These are phyloP conservation scores for Spisula solida DNA, from an alignment of 2,888 invertebrate species.

Conservation along the genomic window DNA sequence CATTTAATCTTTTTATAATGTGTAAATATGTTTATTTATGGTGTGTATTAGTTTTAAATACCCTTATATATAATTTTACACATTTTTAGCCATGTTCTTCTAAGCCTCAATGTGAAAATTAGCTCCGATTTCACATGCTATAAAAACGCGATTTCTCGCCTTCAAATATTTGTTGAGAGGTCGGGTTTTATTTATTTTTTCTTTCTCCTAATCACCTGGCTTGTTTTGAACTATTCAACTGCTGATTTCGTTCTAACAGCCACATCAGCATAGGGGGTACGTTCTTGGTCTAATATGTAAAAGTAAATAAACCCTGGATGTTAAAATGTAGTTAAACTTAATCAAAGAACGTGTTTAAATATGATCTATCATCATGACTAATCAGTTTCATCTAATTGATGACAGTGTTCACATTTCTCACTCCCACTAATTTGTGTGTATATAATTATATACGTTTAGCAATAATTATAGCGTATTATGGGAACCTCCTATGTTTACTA, in stretches of 20 bases:
- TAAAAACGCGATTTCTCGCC: not conserved
- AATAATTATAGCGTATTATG: not conserved
- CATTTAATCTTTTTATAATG: slow-evolving; percentile 47
- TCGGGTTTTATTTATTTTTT: slow-evolving; percentile 39
- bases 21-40: slow-evolving; percentile 40
- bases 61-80: slow-evolving; percentile 50
- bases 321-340: not conserved
- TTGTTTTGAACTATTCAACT: slow-evolving; percentile 35
- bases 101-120: not conserved
- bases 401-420: not conserved
- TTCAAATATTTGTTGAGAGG: slow-evolving; percentile 46
- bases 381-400: slow-evolving; percentile 5
- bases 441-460: not conserved
- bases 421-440: not conserved
- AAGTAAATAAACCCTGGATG: slow-evolving; percentile 27
- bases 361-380: slow-evolving; percentile 33
- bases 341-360: slow-evolving; percentile 22
- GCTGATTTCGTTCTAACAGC: not conserved
- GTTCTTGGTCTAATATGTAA: slow-evolving; percentile 36
- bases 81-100: slow-evolving; percentile 27
- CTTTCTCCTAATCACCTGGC: slow-evolving; percentile 26
- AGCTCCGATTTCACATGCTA: slow-evolving; percentile 5
- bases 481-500: not conserved
- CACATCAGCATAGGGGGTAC: slow-evolving; percentile 28
- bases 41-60: slow-evolving; percentile 32